Conservation (phyloP, 1,140 invertebrate species). For the Zaprionus ornatus region DNA sequence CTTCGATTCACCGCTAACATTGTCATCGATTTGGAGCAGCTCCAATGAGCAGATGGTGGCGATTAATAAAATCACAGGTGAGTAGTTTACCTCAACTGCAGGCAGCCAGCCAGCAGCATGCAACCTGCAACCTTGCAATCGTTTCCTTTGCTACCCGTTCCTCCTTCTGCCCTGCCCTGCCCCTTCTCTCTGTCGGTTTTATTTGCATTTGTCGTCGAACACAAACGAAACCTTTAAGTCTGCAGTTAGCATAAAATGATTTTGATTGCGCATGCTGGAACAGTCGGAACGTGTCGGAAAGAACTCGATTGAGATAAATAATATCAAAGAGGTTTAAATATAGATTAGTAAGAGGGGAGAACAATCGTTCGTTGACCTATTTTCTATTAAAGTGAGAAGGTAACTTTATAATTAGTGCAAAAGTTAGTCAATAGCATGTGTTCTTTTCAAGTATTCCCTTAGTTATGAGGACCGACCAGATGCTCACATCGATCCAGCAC, state of each 20-base stretch:
- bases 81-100: slow-evolving; percentile 46
- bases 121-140: slow-evolving; percentile 10
- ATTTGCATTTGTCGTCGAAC: slow-evolving; percentile 3
- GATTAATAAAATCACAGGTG: slow-evolving; percentile 77
- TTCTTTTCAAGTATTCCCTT: neutral
- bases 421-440: neutral
- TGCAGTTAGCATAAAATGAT: slow-evolving; percentile 7
- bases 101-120: neutral
- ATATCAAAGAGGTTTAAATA: slow-evolving; percentile 1
- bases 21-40: slow-evolving; percentile 79
- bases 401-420: neutral
- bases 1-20: slow-evolving; percentile 84
- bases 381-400: neutral
- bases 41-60: slow-evolving; percentile 79
- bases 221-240: neutral
- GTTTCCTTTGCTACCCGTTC: neutral
- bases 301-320: neutral
- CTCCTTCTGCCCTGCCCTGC: neutral
- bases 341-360: neutral
- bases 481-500: neutral
- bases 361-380: neutral
- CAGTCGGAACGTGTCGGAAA: neutral
- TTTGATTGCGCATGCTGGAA: neutral
- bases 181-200: neutral
- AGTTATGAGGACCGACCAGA: no score